Evolutionary conservation across 2,888 invertebrate species (phyloP), one percentile per base, ranked within the genome.

Genomic region (Lysandra bellargus): DNA sequence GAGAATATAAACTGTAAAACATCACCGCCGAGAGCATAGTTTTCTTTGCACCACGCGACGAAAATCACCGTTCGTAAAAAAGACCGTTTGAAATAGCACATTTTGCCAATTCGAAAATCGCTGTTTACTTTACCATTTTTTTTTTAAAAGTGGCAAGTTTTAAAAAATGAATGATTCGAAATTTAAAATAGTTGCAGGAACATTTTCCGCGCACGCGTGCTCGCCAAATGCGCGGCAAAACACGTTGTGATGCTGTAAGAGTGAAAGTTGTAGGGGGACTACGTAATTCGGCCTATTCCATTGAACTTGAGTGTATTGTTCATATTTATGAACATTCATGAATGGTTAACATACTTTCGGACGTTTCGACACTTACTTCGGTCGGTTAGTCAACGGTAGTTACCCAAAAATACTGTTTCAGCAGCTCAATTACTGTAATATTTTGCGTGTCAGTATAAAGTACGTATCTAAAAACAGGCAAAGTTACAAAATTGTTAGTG

Each of bases 171-270:
- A 73, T 40, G 6, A n/a, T 78, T 57, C 81, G 78, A 79, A 79
- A 72, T 80, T 33, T 72, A 60, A 78, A 61, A 72, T 60, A 17
- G 60, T 79, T 49, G 61, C 78, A 72, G 79, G 76, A 80, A 78
- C 79, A 61, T 60, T 30, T 78, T 74, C 79, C 82, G 88, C 88
- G 88, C 87, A 84, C 81, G 88, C 89, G 88, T 87, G 84, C 75
- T 78, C 84, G 83, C 84, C 87, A 84, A 89, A 87, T 88, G 88
- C 88, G 87, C 85, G 44, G 44, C 87, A 88, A 87, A 87, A 86
- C 86, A 83, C 86, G 88, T 88, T 85, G 83, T 85, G 90, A 90
- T 92, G 94, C 91, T 91, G 93, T 92, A 93, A 94, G 83, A 92
- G 94, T 87, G 94, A 94, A 94, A 94, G 94, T 92, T 87, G 80